Evolutionary conservation across 2,113 vertebrate genomes (phyloP), one percentile per base, ranked within the genome.

Genomic region (Coreoperca whiteheadi): DNA sequence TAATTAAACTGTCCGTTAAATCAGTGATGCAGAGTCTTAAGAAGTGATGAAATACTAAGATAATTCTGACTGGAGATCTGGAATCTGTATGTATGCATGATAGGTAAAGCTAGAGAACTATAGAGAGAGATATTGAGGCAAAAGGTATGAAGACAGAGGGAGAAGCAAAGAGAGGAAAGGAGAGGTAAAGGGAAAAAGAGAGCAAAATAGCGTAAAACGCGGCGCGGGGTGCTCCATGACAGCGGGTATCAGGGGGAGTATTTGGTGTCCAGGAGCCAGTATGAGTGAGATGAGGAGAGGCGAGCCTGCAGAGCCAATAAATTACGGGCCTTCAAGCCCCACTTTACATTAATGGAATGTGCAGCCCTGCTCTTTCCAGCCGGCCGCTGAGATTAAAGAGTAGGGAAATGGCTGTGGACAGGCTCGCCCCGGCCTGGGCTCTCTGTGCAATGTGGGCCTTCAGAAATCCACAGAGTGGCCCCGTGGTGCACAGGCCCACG

Each of bases 321-420:
- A 94, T 94, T 93, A 94, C 87, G 43, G 82, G 85, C 92, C 92
- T 93, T 93, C 86, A 93, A 92, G 91, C 87, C 88, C 92, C 93
- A 94, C 92, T 94, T 92, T 91, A 91, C 92, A 93, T 93, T 93
- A 94, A 94, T 94, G 90, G 93, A 94, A 95, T 91, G 92, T 94
- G 94, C 92, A 87, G 92, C 80, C 48, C 84, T 74, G 86, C 81
- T 92, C 89, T 89, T 89, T 91, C 87, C 81, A 85, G 89, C 88
- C 86, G 74, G 82, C 86, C 46, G 80, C 89, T 79, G 86, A 94
- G 94, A 94, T 94, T 91, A 93, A 93, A 93, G 92, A 94, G 91
- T 81, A 74, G 65, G 92, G 89, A 94, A 94, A 95, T 92, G 91
- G 91, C 89, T 85, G 87, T 86, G 84, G 91, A 93, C 93, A 92